These are phyloP conservation scores for Ophion ellenae DNA, from an alignment of 2,888 invertebrate genomes.

Conservation along the genomic window DNA sequence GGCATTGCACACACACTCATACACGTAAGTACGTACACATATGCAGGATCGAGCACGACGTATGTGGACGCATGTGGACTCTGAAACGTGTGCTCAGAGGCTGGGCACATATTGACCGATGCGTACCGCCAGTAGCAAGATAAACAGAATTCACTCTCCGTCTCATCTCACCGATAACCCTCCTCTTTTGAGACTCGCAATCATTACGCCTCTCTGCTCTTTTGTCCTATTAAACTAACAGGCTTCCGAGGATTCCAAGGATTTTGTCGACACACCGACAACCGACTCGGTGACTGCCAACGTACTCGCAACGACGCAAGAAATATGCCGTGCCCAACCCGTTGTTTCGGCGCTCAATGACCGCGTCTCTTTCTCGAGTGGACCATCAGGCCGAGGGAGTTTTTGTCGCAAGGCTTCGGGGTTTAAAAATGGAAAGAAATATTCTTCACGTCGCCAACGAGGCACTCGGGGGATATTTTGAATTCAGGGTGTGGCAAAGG, in stretches of 20 bases:
- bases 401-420: no score
- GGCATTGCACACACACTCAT: not conserved
- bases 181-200: constrained; percentile 9
- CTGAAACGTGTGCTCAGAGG: constrained; percentile 75
- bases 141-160: constrained; percentile 74
- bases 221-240: constrained; percentile 10
- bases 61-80: constrained; percentile 72
- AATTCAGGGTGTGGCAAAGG: no score
- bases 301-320: not conserved
- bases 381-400: no score
- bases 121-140: constrained; percentile 81
- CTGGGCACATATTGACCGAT: constrained; percentile 81
- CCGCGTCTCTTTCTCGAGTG: no score
- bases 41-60: constrained; percentile 9
- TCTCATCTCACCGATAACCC: constrained; percentile 32
- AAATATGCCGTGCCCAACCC: no score
- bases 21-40: not conserved
- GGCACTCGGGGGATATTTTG: no score
- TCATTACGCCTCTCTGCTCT: constrained; percentile 10
- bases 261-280: not conserved
- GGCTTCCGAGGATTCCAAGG: not conserved
- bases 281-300: not conserved
- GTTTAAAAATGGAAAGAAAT: no score
- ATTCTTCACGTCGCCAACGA: no score
- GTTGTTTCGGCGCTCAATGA: not conserved